Base-by-base conservation (phyloP, 2,113 vertebrate species). In the Ranitomeya imitator region DNA sequence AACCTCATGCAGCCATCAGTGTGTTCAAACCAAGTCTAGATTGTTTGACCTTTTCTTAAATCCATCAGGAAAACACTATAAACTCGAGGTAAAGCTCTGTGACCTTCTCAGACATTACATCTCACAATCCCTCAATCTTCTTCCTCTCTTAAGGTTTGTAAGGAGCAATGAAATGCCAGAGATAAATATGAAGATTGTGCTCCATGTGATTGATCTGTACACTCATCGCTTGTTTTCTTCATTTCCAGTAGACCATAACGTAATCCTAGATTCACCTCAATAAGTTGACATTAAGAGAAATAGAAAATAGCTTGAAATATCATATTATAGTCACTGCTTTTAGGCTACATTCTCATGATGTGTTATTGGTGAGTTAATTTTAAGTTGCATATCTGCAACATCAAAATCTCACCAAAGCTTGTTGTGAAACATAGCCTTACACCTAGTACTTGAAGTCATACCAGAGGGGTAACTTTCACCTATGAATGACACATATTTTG, bases 31-130 rank as follows among this genome's bases (percentile, higher is more conserved):
- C 60, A 84, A 84, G 71, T 76, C 60, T 13, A 79, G 60, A 85
- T 79, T 89, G 52, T 23, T 79, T 89, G 87, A 84, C 87, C 87
- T 89, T 89, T 89, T 37, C 6, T 69, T 84, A 84, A 79, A 69
- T 89, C 87, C 51, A 67, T 51, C 81, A 84, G 52, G 61, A 78
- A 76, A 85, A 79, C 82, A 69, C 57, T 61, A 51, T 69, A 85
- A 69, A 85, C 60, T 69, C 26, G 69, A 69, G 19, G 23, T 79
- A 89, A 89, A 85, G 79, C 81, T 69, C 10, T 45, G 55, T 83
- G 79, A 88, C 79, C 79, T 83, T 88, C 79, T 88, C 57, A 76
- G 73, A 67, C 60, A 45, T 37, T 4, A 13, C 51, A 77, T 31
- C 83, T 59, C 23, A 76, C 51, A 85, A 21, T 88, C 65, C 9